Conservation (phyloP, 2,888 invertebrate species). For the Oasisia sp. region DNA sequence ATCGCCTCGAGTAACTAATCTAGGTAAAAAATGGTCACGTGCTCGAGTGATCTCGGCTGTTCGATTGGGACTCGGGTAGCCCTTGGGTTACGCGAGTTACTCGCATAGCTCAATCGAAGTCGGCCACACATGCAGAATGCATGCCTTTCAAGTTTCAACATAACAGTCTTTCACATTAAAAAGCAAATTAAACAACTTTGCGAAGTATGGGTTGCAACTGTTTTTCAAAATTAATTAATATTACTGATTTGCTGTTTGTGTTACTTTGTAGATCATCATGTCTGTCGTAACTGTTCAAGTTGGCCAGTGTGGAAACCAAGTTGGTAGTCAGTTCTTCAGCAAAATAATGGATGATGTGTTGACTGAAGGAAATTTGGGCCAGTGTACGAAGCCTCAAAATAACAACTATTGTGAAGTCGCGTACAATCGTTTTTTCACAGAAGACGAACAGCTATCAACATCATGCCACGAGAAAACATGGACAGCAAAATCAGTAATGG, state of each 20-base stretch:
- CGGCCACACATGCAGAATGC: too few species aligned
- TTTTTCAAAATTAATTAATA: not conserved
- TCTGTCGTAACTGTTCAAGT: constrained; percentile 64
- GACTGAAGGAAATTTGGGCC: not conserved
- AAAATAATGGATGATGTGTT: constrained; percentile 52
- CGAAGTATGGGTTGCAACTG: not conserved
- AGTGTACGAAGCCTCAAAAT: not conserved
- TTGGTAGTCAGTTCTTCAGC: constrained; percentile 58
- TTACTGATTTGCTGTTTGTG: not conserved
- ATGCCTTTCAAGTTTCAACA: too few species aligned
- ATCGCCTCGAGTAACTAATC: too few species aligned
- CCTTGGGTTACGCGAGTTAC: too few species aligned
- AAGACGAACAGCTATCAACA: constrained; percentile 22
- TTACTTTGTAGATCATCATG: constrained; percentile 45
- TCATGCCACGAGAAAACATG: constrained; percentile 41
- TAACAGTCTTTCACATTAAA: too few species aligned
- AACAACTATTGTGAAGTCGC: not conserved
- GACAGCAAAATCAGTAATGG: constrained; percentile 62
- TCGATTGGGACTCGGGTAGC: too few species aligned
- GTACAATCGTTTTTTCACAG: constrained; percentile 20
- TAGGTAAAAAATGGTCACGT: too few species aligned
- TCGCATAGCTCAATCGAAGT: too few species aligned
- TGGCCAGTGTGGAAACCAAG: constrained; percentile 67
- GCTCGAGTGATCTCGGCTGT: too few species aligned
- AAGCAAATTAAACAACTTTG: not conserved